Evolutionary conservation across 2,888 invertebrate species (phyloP), one percentile per base, ranked within the genome.

Genomic region (Lysandra coridon): DNA sequence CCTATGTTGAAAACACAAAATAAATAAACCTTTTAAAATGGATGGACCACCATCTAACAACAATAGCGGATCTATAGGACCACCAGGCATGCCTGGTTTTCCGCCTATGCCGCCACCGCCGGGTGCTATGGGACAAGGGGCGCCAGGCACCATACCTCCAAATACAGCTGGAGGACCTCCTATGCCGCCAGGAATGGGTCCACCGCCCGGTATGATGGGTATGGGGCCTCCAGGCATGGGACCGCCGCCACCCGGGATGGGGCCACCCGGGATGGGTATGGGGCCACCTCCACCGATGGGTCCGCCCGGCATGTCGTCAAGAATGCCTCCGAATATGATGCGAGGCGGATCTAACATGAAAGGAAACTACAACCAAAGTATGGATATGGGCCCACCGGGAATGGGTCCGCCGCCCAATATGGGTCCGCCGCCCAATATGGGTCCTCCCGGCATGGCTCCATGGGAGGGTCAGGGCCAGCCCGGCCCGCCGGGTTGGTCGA

Each of bases 381-480:
- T 92, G 91, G 92, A 92, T 79, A 90, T 92, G 88, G 93, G 91
- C 2, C 92, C 93, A 1, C 92, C 92, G 14, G 91, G 91, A 1
- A 91, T 93, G 91, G 93, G 93, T 0, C 92, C 93, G 2, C 64
- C 64, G 62, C 91, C 91, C 2, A 89, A 88, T 74, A 92, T 92
- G 90, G 90, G 90, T n/a, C 86, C 86, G 17, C 87, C 87, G 60
- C 91, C 91, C 2, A 89, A 88, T 74, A 92, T 92, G 90, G 90
- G 90, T n/a, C 86, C 86, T 12, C 87, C 87, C 17, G 86, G 87
- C 2, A 91, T 93, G 90, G 87, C 88, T 0, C 86, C 88, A 57
- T 93, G 93, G 90, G 92, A 93, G 30, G 86, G 86, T 1, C 91
- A 90, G 79, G 91, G 90, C 0, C 90, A 92, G 1, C 90, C 90